Evolutionary conservation across 2,797 vertebrate genomes (phyloP), one percentile per base, ranked within the genome.

Genomic region (Tangara arthus): DNA sequence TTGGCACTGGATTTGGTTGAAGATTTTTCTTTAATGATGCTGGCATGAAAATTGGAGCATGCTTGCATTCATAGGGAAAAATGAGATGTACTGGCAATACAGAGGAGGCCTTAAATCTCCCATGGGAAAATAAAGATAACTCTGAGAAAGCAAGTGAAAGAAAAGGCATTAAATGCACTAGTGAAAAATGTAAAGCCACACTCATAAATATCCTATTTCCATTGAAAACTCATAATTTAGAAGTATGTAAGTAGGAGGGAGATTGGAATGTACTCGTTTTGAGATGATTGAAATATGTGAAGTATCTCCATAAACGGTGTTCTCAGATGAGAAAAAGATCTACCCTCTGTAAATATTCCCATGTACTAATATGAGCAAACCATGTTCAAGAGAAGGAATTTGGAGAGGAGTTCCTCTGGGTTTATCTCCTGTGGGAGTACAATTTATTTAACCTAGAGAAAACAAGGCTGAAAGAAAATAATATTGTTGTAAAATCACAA

Each of bases 121-220:
- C 75, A 61, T 35, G 79, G 82, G 85, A 94, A 94, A 93, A 85
- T 53, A 11, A 80, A 85, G 82, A 73, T 92, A 87, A 87, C 68
- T 1, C 3, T 77, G 91, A 90, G 91, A 94, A 95, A 89, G 53
- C 47, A 50, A 91, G 46, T 57, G 71, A 72, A 92, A 91, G 50
- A 71, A 91, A 91, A 75, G 46, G 34, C 90, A 60, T 83, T 81
- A 92, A 80, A 82, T 44, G 12, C 55, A 60, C 52, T 60, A 32
- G 49, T 64, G 82, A 93, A 85, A 92, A 94, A 85, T 27, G 50
- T 78, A 44, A 85, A 79, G 39, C 57, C 66, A 55, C 35, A 37
- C 42, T 90, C 24, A 47, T 46, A 94, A 89, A 80, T 94, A 71
- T 82, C 61, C 49, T 39, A 19, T 89, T 71, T 89, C 68, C 41